Base-by-base conservation (phyloP, 2,888 invertebrate species). In the Frankliniella fusca region DNA sequence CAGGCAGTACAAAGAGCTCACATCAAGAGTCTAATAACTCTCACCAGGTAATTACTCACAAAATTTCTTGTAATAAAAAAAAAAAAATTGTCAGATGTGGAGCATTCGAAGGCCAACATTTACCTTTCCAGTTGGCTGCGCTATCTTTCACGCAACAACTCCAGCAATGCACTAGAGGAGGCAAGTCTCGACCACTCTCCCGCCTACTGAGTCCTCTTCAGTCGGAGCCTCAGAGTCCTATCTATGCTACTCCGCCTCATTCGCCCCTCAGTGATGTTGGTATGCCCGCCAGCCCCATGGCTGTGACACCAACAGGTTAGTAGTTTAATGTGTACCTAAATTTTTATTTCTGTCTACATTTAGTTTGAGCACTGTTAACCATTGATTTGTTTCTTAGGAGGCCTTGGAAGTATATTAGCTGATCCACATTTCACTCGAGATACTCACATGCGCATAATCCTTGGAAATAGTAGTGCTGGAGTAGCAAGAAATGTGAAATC, bases 91-190 rank as follows among this genome's bases (percentile, higher is more conserved):
- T 38, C 38, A 38, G 38, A 38, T 5, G 38, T 2, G 5, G 2
- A 38, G 38, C 5, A 5, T 38, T 38, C 5, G 2, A 5, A 38
- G 5, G 38, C 38, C 38, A 38, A 54, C 9, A 81, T 12, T 80
- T 83, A 83, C 83, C 28, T 83, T 85, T 85, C 87, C 89, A 84
- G 28, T 86, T 89, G 90, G 88, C 11, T 90, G 90, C 0, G 20
- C 90, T 97, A 86, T 96, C 97, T 81, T 97, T 97, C 89, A 97
- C 97, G 3, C 97, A 97, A 88, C 97, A 97, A 90, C 91, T 97
- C 82, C 97, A 97, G 85, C 93, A 95, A 84, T 94, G 95, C 87
- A 93, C 94, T 0, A 90, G 94, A 83, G 92, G 92, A 86, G 88
- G 91, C 18, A 92, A 92, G 85, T 90, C 90, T 83, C 89, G 94